phyloP scores from a whole-genome alignment of 1,140 invertebrate genomes.

The Pteromalus puparum region DNA sequence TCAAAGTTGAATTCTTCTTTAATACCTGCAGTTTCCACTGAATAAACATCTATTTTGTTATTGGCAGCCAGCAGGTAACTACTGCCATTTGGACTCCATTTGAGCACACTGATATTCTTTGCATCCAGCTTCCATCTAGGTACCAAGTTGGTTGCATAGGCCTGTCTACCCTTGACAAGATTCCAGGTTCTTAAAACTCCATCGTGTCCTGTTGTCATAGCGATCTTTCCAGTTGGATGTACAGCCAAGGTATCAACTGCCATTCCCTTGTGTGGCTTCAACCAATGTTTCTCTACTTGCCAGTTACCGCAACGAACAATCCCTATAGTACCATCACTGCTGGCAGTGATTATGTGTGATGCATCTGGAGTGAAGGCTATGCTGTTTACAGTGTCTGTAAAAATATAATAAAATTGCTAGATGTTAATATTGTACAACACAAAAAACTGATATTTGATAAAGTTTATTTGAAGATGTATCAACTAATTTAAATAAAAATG shows the following conservation, averaged over 20 bases:
- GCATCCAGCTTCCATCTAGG: constrained; percentile 77
- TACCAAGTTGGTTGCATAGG: constrained; percentile 90
- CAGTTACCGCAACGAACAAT: constrained; percentile 89
- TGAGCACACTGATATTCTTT: constrained; percentile 75
- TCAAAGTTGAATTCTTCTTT: constrained; percentile 78
- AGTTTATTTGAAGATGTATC: neutral
- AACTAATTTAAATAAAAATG: constrained; percentile 6
- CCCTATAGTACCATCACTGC: constrained; percentile 89
- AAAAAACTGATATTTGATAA: neutral
- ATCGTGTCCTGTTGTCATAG: constrained; percentile 90
- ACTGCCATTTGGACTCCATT: constrained; percentile 82
- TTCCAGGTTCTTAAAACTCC: constrained; percentile 94
- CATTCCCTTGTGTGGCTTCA: constrained; percentile 82
- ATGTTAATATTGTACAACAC: neutral
- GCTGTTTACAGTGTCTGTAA: constrained; percentile 82
- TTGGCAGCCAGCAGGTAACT: constrained; percentile 84
- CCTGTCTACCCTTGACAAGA: constrained; percentile 90
- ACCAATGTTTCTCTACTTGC: constrained; percentile 87
- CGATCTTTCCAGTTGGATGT: constrained; percentile 93
- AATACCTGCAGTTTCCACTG: constrained; percentile 82
- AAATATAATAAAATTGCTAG: neutral
- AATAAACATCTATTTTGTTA: constrained; percentile 85
- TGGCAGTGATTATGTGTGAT: constrained; percentile 87
- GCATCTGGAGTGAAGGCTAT: constrained; percentile 85
- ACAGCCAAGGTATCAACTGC: constrained; percentile 83